These are phyloP conservation scores for Lycodopsis pacificus DNA, from an alignment of 2,797 vertebrate genomes.

Conservation along the genomic window DNA sequence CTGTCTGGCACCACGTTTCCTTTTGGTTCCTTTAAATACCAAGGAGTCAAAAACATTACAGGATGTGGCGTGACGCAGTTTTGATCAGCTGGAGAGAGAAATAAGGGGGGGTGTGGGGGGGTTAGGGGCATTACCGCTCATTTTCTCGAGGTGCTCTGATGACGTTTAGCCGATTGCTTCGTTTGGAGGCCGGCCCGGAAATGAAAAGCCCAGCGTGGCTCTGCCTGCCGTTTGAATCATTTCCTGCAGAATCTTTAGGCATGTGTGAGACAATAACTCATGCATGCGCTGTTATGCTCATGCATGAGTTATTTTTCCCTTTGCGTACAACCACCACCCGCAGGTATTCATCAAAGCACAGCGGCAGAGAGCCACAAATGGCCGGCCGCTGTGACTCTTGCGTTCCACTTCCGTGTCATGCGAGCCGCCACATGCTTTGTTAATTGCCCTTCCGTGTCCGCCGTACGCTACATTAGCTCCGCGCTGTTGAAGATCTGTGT, in stretches of 20 bases:
- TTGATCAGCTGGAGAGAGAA: too few species aligned
- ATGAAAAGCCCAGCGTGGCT: neutral
- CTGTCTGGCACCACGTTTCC: constrained; percentile 27
- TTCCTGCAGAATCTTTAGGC: neutral
- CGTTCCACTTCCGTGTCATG: constrained; percentile 24
- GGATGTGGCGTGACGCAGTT: constrained; percentile 64
- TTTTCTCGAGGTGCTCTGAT: constrained; percentile 62
- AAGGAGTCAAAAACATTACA: constrained; percentile 67
- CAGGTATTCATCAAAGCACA: constrained; percentile 3
- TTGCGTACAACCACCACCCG: neutral
- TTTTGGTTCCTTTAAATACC: constrained; percentile 76
- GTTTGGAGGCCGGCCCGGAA: constrained; percentile 42
- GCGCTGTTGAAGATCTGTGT: constrained; percentile 24
- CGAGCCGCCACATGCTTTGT: constrained; percentile 35
- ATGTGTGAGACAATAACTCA: neutral
- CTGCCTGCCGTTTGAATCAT: constrained; percentile 3
- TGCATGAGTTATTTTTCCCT: neutral
- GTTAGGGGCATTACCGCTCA: constrained; percentile 18
- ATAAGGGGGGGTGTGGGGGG: too few species aligned
- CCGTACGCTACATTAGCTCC: constrained; percentile 51
- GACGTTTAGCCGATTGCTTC: constrained; percentile 62
- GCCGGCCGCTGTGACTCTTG: neutral
- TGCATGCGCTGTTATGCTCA: neutral
- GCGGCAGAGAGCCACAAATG: constrained; percentile 12
- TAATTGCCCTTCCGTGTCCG: constrained; percentile 21